Percentiles rank a stretch among this genome's conserved stretches.
phyloP scores from a whole-genome alignment of 2,888 invertebrate genomes.

The Holacanthella duospinosa region DNA sequence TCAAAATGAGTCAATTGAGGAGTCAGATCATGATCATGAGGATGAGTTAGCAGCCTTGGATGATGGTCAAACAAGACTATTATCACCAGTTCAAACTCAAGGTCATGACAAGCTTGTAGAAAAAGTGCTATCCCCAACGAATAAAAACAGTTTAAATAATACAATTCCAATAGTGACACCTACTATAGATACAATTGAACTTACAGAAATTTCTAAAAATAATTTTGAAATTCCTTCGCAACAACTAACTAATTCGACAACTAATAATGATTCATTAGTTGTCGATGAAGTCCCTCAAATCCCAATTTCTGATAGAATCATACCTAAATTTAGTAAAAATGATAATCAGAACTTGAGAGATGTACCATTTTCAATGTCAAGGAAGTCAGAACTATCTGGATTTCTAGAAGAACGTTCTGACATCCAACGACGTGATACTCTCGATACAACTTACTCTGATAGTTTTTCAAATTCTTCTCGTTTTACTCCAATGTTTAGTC shows the following conservation, averaged over 20 bases:
- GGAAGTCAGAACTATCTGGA: too few species aligned
- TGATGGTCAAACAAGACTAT: background rate
- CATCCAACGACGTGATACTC: background rate
- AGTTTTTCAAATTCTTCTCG: background rate
- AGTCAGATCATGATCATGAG: background rate
- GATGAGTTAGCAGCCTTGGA: background rate
- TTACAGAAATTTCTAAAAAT: too few species aligned
- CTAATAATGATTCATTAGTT: background rate
- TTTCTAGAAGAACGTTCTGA: background rate
- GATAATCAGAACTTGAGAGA: too few species aligned
- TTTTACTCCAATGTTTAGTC: background rate
- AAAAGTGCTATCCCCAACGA: background rate
- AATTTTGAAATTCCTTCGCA: too few species aligned
- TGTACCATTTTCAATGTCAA: too few species aligned
- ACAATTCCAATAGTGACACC: background rate
- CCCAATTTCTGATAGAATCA: background rate
- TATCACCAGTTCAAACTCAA: background rate
- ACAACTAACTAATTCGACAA: background rate
- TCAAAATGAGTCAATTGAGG: background rate
- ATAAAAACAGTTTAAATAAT: too few species aligned
- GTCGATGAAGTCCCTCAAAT: background rate
- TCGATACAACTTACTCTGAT: background rate
- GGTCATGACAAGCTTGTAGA: background rate
- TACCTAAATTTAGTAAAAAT: too few species aligned
- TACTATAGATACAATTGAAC: background rate